Evolutionary conservation across 2,797 vertebrate species (phyloP).

Genomic region (Orestias chungarensis): DNA sequence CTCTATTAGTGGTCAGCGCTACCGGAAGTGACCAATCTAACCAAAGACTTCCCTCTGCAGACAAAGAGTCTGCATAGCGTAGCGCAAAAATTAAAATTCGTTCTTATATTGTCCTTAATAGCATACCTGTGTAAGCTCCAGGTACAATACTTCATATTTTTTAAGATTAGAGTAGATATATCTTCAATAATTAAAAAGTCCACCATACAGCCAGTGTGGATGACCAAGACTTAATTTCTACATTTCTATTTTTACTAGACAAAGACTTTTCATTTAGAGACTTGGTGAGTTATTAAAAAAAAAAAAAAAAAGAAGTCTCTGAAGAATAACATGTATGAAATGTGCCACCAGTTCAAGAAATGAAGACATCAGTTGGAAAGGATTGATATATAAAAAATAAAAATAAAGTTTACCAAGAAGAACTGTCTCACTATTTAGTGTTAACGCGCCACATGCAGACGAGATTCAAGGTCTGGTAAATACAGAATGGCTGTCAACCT

Average conservation of each 20-base stretch:
- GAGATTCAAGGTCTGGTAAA: conserved; percentile 2
- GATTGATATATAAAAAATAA: background rate
- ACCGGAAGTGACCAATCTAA: background rate
- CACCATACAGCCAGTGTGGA: background rate
- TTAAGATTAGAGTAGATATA: background rate
- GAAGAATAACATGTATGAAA: too few species aligned
- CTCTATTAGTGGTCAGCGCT: too few species aligned
- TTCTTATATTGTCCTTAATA: too few species aligned
- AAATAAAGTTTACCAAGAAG: background rate
- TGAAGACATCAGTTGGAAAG: background rate
- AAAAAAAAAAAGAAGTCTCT: too few species aligned
- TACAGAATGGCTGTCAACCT: background rate
- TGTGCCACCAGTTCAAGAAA: too few species aligned
- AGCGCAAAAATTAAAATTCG: background rate
- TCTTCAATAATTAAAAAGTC: background rate
- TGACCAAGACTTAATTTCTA: background rate
- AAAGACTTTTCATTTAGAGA: background rate
- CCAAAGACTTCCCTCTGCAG: background rate
- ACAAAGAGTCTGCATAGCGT: background rate
- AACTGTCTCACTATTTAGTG: background rate
- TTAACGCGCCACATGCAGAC: background rate
- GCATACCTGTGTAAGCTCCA: too few species aligned
- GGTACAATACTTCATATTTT: too few species aligned
- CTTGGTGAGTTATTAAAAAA: too few species aligned
- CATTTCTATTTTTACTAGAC: background rate